Percentiles rank a stretch among this genome's conserved stretches.
These are phyloP conservation scores for Danaus plexippus DNA, from an alignment of 1,140 invertebrate species.

Conservation along the genomic window DNA sequence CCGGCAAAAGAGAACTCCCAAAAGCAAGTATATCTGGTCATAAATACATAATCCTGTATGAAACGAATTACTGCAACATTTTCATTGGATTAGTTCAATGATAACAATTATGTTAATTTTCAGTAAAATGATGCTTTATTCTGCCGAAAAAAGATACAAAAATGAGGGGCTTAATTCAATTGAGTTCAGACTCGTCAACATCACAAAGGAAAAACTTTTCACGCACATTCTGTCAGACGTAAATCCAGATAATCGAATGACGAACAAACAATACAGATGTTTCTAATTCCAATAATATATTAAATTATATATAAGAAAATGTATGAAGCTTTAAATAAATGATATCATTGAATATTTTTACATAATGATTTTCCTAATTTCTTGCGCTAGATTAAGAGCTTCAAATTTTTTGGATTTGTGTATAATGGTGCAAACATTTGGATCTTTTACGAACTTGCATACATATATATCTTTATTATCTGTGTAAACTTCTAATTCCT, in stretches of 20 bases:
- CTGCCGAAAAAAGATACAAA: slow-evolving; percentile 9
- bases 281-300: not conserved
- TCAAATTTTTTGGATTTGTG: slow-evolving; percentile 56
- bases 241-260: slow-evolving; percentile 4
- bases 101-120: too few species aligned
- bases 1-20: not conserved
- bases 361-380: slow-evolving; percentile 30
- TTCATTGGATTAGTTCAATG: too few species aligned
- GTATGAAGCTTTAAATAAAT: slow-evolving; percentile 1
- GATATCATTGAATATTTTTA: slow-evolving; percentile 9
- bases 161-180: slow-evolving; percentile 19
- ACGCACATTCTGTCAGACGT: slow-evolving; percentile 20
- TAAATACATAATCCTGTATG: too few species aligned
- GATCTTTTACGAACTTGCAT: slow-evolving; percentile 44
- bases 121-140: too few species aligned
- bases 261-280: not conserved
- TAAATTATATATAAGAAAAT: too few species aligned
- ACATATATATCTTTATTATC: slow-evolving; percentile 57
- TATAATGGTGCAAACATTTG: slow-evolving; percentile 44
- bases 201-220: slow-evolving; percentile 18
- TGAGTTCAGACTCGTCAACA: slow-evolving; percentile 14
- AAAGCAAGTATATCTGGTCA: slow-evolving; percentile 3
- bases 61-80: too few species aligned
- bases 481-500: slow-evolving; percentile 41
- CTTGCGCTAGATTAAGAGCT: slow-evolving; percentile 38